Conservation (phyloP, 2,888 invertebrate species). For the Rotaria magnacalcarata region DNA sequence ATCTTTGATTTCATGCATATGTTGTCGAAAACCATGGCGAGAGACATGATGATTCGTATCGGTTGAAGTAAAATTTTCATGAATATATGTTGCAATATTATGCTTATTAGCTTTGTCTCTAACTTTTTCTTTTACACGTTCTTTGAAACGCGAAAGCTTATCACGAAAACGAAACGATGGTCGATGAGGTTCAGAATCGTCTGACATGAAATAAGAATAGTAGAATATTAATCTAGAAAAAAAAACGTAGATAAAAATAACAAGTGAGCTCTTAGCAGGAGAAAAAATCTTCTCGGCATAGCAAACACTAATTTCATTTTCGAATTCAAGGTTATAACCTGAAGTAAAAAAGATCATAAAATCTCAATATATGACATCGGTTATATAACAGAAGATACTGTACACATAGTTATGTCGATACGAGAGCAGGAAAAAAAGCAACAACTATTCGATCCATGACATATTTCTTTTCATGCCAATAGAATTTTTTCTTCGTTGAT, state of each 20-base stretch:
- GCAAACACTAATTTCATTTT: neutral
- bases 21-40: neutral
- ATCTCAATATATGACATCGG: neutral
- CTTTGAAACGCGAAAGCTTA: neutral
- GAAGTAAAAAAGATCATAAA: neutral
- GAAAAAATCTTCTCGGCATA: neutral
- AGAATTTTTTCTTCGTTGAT: neutral
- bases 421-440: neutral
- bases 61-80: neutral
- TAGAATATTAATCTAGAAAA: too few relatives aligned
- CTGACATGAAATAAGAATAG: neutral
- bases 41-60: neutral
- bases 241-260: too few relatives aligned
- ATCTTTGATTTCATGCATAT: neutral
- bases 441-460: neutral
- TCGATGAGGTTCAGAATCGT: neutral
- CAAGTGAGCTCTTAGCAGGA: neutral
- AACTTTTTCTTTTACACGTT: neutral
- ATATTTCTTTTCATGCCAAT: neutral
- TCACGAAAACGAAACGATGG: conserved; percentile 14
- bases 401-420: neutral
- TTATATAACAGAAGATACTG: neutral
- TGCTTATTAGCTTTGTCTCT: neutral
- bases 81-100: neutral
- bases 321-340: neutral